A percentile compares a stretch with the other conserved stretches of the same genome.
phyloP scores from a whole-genome alignment of 2,888 invertebrate species.

The Seira musarum region DNA sequence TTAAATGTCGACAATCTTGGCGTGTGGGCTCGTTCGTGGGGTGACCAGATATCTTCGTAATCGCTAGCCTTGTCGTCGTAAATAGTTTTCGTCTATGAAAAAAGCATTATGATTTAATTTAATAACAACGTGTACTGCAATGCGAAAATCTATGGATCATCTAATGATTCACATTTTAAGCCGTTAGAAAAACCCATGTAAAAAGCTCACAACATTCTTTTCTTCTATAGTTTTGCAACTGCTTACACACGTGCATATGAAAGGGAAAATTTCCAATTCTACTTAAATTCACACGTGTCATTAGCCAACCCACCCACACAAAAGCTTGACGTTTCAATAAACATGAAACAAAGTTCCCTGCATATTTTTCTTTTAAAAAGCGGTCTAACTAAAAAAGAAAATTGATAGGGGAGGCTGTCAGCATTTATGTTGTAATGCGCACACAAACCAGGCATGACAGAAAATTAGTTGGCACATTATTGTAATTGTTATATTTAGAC shows the following conservation, averaged over 20 bases:
- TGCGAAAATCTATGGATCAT: background rate
- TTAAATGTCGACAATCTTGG: conserved; percentile 69
- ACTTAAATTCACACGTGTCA: too few species aligned
- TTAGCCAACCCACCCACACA: too few species aligned
- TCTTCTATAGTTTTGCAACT: too few species aligned
- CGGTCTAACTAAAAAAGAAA: conserved; percentile 2
- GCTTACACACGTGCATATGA: too few species aligned
- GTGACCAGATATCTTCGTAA: conserved; percentile 92
- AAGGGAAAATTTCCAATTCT: too few species aligned
- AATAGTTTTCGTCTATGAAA: conserved; percentile 65
- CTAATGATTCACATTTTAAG: too few species aligned
- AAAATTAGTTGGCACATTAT: conserved; percentile 47
- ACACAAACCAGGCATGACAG: conserved; percentile 25
- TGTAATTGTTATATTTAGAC: conserved; percentile 35
- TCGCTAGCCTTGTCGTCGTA: conserved; percentile 91
- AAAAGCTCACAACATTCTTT: too few species aligned
- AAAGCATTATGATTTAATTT: conserved; percentile 31
- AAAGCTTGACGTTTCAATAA: background rate
- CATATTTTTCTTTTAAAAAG: too few species aligned
- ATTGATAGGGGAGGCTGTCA: conserved; percentile 45
- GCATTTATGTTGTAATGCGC: conserved; percentile 40
- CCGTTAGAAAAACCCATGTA: too few species aligned
- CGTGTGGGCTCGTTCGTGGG: conserved; percentile 65
- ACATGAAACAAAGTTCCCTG: too few species aligned
- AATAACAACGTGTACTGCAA: too few species aligned